A percentile compares a stretch with the other conserved stretches of the same genome.
Evolutionary conservation across 2,888 invertebrate species (phyloP).

Genomic region (Brachycybe producta): DNA sequence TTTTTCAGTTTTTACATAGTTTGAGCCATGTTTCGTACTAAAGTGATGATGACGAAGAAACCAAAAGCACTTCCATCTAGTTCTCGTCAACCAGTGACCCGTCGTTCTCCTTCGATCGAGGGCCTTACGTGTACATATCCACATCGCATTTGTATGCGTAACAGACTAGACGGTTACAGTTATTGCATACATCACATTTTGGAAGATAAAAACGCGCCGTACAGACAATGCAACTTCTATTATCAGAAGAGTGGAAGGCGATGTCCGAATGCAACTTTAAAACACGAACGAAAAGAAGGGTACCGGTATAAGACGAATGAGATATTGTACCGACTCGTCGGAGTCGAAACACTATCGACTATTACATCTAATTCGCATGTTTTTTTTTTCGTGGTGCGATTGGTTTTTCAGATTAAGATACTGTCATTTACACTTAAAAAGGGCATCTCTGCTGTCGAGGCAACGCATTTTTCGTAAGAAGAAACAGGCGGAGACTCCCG

Average conservation of each 20-base stretch:
- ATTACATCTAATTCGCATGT: too few relatives aligned
- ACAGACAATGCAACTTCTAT: conserved; percentile 61
- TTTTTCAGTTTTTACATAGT: too few relatives aligned
- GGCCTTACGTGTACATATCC: conserved; percentile 24
- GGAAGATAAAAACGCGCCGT: conserved; percentile 69
- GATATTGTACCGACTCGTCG: too few relatives aligned
- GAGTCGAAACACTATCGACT: too few relatives aligned
- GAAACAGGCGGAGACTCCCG: conserved; percentile 51
- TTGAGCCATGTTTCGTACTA: neutral
- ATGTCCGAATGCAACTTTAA: conserved; percentile 64
- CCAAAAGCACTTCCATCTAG: conserved; percentile 2
- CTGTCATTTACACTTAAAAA: neutral
- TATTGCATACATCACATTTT: conserved; percentile 74
- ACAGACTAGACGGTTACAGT: conserved; percentile 51
- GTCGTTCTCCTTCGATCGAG: neutral
- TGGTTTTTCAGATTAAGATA: too few relatives aligned
- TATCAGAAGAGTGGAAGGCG: conserved; percentile 53
- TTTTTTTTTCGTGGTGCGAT: too few relatives aligned
- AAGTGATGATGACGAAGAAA: neutral
- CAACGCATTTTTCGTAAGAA: conserved; percentile 48
- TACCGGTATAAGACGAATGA: too few relatives aligned
- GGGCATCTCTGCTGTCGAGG: conserved; percentile 39
- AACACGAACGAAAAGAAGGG: conserved; percentile 56
- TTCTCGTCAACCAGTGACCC: too few relatives aligned
- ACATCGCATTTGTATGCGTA: conserved; percentile 36